Conservation (phyloP, 2,797 vertebrate species). For the Sebastes steindachneri region DNA sequence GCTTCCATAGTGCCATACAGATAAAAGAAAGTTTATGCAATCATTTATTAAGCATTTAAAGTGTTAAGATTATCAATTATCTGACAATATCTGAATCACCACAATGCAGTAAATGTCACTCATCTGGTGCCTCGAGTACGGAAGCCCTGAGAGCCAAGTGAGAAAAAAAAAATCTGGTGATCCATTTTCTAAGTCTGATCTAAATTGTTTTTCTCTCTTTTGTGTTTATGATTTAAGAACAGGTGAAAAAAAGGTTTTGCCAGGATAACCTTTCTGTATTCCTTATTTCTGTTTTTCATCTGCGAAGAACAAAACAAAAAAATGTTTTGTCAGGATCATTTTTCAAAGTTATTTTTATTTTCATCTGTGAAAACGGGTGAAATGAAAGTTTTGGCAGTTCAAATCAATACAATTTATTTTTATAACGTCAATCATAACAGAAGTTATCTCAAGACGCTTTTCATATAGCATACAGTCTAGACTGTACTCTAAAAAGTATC, state of each 20-base stretch:
- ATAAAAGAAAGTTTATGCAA: slow-evolving; percentile 49
- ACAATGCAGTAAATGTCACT: slow-evolving; percentile 25
- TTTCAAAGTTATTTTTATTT: no score
- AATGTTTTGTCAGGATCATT: no score
- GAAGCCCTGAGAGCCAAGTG: not conserved
- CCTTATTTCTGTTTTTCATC: no score
- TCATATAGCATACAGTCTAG: no score
- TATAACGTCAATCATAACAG: no score
- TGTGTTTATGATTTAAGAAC: not conserved
- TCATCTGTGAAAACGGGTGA: no score
- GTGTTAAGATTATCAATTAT: not conserved
- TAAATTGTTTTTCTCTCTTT: not conserved
- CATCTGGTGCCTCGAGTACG: slow-evolving; percentile 8
- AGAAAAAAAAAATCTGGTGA: not conserved
- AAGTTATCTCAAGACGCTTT: no score
- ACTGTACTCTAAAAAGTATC: no score
- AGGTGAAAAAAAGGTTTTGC: not conserved
- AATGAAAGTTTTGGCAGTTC: no score
- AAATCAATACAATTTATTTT: no score
- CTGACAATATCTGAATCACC: not conserved
- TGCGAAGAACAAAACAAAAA: no score
- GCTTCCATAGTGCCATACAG: not conserved
- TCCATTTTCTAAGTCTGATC: not conserved
- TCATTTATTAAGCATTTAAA: slow-evolving; percentile 25
- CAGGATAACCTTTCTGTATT: not conserved